Percentiles rank a stretch among this genome's conserved stretches.
These are phyloP conservation scores for Danionella cerebrum DNA, from an alignment of 2,113 vertebrate species.

Conservation along the genomic window DNA sequence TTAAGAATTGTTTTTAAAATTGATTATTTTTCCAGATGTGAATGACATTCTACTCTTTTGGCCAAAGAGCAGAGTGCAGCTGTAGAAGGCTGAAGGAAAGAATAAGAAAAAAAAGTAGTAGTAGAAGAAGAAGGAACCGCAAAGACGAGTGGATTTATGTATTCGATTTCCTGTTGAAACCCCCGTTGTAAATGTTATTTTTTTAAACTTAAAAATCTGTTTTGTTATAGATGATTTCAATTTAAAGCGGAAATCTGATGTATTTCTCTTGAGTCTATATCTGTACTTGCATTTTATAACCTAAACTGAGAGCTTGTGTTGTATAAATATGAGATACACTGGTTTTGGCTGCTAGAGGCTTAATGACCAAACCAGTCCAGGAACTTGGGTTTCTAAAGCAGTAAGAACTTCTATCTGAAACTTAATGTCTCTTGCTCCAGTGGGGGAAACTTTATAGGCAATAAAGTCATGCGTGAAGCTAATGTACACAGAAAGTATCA, in stretches of 20 bases:
- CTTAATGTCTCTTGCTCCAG: not conserved
- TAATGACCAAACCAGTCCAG: not conserved
- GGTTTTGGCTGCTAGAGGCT: not conserved
- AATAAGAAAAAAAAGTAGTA: slow-evolving; percentile 7
- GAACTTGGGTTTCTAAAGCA: not conserved
- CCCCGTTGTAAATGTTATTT: too few relatives aligned
- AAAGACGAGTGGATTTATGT: slow-evolving; percentile 9
- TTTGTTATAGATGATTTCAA: too few relatives aligned
- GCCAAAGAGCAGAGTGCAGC: slow-evolving; percentile 11
- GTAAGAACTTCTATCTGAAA: not conserved
- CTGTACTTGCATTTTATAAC: not conserved
- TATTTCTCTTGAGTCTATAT: too few relatives aligned
- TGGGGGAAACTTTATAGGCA: not conserved
- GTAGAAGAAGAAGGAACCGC: not conserved
- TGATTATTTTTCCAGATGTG: slow-evolving; percentile 31
- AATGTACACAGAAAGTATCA: not conserved
- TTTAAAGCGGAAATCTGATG: too few relatives aligned
- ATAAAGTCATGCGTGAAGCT: not conserved
- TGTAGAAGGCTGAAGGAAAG: slow-evolving; percentile 8
- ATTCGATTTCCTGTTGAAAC: too few relatives aligned
- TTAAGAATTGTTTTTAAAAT: slow-evolving; percentile 10
- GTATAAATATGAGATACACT: slow-evolving; percentile 8
- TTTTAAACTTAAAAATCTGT: too few relatives aligned
- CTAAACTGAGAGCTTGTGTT: slow-evolving; percentile 1
- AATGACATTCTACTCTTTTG: not conserved